Conservation (phyloP, 2,888 invertebrate genomes). For the Melipona beecheii region DNA sequence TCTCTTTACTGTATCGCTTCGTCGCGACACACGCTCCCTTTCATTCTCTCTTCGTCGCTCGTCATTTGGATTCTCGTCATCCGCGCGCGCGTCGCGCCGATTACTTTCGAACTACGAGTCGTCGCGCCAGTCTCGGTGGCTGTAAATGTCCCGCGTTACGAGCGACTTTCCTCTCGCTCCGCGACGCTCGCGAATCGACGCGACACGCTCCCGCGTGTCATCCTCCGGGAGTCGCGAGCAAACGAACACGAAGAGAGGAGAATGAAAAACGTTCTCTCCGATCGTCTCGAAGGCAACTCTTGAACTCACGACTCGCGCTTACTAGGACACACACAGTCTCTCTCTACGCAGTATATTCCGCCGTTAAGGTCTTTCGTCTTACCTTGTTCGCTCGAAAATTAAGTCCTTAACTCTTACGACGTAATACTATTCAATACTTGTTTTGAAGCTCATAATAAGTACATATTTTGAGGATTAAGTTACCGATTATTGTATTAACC, state of each 20-base stretch:
- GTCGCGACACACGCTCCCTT: constrained; percentile 35
- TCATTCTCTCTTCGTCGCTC: constrained; percentile 18
- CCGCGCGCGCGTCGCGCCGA: constrained; percentile 3
- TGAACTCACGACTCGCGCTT: constrained; percentile 7
- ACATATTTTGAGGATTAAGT: constrained; percentile 80
- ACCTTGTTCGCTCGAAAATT: constrained; percentile 36
- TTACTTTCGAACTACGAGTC: constrained; percentile 2
- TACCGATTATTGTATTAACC: constrained; percentile 76
- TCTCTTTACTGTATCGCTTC: constrained; percentile 64
- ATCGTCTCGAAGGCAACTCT: background rate
- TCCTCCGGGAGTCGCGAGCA: no score
- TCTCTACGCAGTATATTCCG: constrained; percentile 1
- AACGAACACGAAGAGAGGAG: background rate
- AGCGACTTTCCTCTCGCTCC: no score
- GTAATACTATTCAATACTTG: constrained; percentile 83
- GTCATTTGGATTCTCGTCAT: background rate
- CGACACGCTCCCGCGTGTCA: background rate
- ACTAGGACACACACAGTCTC: background rate
- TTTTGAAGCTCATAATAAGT: constrained; percentile 83
- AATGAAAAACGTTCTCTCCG: background rate
- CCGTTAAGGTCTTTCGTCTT: no score
- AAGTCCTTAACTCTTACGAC: constrained; percentile 63
- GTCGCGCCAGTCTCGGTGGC: no score
- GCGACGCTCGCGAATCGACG: background rate
- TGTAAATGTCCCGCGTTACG: no score